These are phyloP conservation scores for Lasioglossum baleicum DNA, from an alignment of 1,140 invertebrate genomes.

Conservation along the genomic window DNA sequence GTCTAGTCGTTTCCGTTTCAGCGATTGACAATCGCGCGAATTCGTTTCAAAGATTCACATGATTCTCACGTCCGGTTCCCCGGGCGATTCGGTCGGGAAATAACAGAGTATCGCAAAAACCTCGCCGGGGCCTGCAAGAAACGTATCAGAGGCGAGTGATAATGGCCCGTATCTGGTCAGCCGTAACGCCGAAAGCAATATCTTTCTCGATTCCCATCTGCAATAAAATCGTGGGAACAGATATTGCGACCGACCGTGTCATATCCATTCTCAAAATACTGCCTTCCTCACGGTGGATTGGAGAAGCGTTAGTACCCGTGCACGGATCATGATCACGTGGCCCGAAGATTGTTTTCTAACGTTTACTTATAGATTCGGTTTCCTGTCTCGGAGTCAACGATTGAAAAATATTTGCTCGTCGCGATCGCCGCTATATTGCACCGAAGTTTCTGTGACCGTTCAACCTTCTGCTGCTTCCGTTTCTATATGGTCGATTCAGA, in stretches of 20 bases:
- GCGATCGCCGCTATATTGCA: neutral
- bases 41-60: no score
- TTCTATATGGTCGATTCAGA: no score
- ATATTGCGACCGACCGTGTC: slow-evolving; percentile 14
- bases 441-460: neutral
- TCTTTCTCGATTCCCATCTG: slow-evolving; percentile 12
- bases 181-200: slow-evolving; percentile 21
- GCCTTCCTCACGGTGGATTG: neutral
- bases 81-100: neutral
- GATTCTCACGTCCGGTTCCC: no score
- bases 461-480: no score
- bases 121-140: neutral
- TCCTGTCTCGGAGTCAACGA: neutral
- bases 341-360: neutral
- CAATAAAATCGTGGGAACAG: slow-evolving; percentile 32
- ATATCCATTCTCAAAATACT: slow-evolving; percentile 16
- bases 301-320: neutral
- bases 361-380: neutral
- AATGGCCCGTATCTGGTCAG: slow-evolving; percentile 35
- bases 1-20: no score
- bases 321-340: neutral
- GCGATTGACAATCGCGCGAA: no score
- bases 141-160: slow-evolving; percentile 30
- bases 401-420: neutral
- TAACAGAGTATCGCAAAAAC: neutral